Percentiles rank a stretch among this genome's conserved stretches.
phyloP scores from a whole-genome alignment of 2,797 vertebrate species.

The Takifugu rubripes region DNA sequence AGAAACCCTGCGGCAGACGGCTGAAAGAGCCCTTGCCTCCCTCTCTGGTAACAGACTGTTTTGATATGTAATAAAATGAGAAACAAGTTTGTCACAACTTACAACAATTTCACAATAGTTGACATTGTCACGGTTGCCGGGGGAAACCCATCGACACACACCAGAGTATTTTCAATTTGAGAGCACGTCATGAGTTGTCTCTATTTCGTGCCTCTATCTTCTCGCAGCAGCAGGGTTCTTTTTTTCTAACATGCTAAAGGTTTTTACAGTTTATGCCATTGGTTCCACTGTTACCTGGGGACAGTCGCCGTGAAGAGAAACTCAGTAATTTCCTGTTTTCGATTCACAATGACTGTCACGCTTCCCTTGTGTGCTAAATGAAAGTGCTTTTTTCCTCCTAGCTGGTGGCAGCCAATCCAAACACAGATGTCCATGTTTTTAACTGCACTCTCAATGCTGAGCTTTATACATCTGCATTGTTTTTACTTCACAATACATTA shows the following conservation, averaged over 20 bases:
- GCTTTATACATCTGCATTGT: too few relatives aligned
- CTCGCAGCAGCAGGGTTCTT: too few relatives aligned
- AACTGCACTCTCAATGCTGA: too few relatives aligned
- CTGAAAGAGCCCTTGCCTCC: slow-evolving; percentile 78
- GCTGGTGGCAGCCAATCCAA: neutral
- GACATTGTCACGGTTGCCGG: too few relatives aligned
- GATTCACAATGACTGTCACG: neutral
- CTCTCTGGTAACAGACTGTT: slow-evolving; percentile 76
- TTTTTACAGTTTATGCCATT: neutral
- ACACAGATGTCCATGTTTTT: neutral
- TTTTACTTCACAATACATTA: neutral
- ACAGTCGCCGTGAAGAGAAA: neutral
- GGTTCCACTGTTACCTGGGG: neutral
- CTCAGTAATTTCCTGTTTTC: neutral
- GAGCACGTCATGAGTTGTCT: neutral
- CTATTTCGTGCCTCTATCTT: too few relatives aligned
- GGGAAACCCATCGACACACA: too few relatives aligned
- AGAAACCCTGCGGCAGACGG: slow-evolving; percentile 87
- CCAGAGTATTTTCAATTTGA: too few relatives aligned
- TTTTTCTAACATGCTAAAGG: neutral
- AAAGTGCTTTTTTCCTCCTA: neutral
- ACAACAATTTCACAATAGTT: neutral
- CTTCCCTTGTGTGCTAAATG: neutral
- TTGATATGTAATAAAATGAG: neutral
- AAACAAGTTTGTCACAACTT: neutral